Evolutionary conservation across 2,888 invertebrate species (phyloP).

Genomic region (Apocheima hispidaria): DNA sequence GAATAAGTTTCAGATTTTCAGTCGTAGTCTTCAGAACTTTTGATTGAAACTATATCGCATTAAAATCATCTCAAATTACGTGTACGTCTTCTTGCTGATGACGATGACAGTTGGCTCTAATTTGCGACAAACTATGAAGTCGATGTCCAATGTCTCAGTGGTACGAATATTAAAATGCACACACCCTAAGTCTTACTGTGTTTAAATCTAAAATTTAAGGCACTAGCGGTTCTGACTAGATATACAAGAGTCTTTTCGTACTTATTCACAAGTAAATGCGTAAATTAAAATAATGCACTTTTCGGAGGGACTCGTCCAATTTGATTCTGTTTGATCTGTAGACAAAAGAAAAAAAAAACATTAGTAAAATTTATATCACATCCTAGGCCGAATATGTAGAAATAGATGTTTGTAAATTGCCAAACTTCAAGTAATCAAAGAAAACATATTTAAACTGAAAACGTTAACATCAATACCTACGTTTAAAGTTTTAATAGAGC

Average conservation of each 20-base stretch:
- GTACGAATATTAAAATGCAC: constrained; percentile 26
- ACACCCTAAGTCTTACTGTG: constrained; percentile 39
- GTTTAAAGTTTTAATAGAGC: no score
- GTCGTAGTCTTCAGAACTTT: constrained; percentile 2
- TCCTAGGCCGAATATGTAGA: not conserved
- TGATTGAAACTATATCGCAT: not conserved
- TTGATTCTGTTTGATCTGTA: constrained; percentile 64
- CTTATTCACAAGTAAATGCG: constrained; percentile 71
- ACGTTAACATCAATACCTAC: no score
- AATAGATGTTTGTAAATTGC: no score
- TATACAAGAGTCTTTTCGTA: constrained; percentile 80
- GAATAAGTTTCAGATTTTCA: constrained; percentile 27
- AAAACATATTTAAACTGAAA: not conserved
- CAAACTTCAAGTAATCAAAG: constrained; percentile 1
- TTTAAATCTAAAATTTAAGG: constrained; percentile 67
- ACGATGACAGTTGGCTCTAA: not conserved
- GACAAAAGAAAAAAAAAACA: constrained; percentile 61
- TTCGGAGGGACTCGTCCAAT: constrained; percentile 80
- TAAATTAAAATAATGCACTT: constrained; percentile 68
- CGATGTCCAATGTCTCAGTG: constrained; percentile 3
- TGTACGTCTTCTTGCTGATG: no score
- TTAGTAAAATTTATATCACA: constrained; percentile 36
- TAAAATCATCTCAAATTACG: not conserved
- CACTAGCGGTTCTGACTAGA: constrained; percentile 83
- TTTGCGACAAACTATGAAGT: constrained; percentile 4